Percentiles rank a stretch among this genome's conserved stretches.
Evolutionary conservation across 2,113 vertebrate species (phyloP).

Genomic region (Chloropsis cyanopogon): DNA sequence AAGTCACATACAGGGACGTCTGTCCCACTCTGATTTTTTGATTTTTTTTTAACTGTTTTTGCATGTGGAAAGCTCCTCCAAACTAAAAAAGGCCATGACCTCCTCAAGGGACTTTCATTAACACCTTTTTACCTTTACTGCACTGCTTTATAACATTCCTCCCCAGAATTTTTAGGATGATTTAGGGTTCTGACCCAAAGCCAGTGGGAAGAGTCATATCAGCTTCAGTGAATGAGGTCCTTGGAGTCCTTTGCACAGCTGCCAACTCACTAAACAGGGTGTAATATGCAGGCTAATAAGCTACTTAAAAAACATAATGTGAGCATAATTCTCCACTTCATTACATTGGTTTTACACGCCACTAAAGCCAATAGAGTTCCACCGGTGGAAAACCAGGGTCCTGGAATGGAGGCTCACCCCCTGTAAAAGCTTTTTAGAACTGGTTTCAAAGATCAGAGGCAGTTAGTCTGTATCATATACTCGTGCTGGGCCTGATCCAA

Average conservation of each 20-base stretch:
- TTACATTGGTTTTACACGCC: background rate
- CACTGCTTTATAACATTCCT: background rate
- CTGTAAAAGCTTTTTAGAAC: background rate
- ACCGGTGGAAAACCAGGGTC: background rate
- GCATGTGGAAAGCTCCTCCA: background rate
- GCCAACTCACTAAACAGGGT: constrained; percentile 37
- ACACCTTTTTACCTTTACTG: constrained; percentile 9
- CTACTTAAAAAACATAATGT: constrained; percentile 22
- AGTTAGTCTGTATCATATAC: background rate
- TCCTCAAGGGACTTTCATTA: constrained; percentile 3
- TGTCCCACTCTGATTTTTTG: background rate
- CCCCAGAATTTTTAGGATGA: background rate
- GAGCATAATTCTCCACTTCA: constrained; percentile 8
- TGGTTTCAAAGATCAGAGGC: constrained; percentile 30
- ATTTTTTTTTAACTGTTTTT: background rate
- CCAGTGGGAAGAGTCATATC: constrained; percentile 16
- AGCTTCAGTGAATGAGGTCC: background rate
- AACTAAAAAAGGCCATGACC: background rate
- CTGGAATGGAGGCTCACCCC: background rate
- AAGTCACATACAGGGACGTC: background rate
- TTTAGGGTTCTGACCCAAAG: constrained; percentile 11
- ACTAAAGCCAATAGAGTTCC: background rate
- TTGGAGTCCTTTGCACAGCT: constrained; percentile 14
- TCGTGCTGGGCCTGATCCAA: background rate
- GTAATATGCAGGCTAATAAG: constrained; percentile 37